Evolutionary conservation across 2,888 invertebrate genomes (phyloP).

Genomic region (Fabriciana adippe): DNA sequence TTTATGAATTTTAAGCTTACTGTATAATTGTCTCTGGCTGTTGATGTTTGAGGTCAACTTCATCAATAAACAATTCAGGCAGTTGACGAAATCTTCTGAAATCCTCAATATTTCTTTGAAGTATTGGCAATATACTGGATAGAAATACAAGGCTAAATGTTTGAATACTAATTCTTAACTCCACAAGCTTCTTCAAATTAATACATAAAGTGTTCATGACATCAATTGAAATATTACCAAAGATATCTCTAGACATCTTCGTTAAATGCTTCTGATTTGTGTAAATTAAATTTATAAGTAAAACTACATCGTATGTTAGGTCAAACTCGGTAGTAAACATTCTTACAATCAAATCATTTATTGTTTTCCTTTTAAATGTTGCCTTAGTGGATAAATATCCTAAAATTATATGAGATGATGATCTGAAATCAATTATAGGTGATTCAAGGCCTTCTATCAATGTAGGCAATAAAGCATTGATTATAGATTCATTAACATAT

Average conservation of each 20-base stretch:
- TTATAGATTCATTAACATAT: conserved; percentile 83
- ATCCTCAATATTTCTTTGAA: conserved; percentile 76
- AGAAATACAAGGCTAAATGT: conserved; percentile 83
- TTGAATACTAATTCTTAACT: conserved; percentile 79
- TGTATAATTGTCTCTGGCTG: conserved; percentile 81
- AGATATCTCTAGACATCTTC: conserved; percentile 75
- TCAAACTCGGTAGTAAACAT: conserved; percentile 65
- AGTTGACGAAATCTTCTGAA: conserved; percentile 75
- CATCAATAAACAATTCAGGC: conserved; percentile 81
- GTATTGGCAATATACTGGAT: conserved; percentile 71
- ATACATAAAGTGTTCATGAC: conserved; percentile 61
- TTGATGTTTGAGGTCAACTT: conserved; percentile 81
- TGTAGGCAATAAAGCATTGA: conserved; percentile 87
- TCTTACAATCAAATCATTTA: conserved; percentile 82
- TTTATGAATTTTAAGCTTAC: conserved; percentile 64
- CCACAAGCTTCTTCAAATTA: conserved; percentile 79
- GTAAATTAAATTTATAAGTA: conserved; percentile 87
- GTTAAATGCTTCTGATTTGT: conserved; percentile 83
- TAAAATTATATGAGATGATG: conserved; percentile 88
- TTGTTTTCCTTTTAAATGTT: conserved; percentile 83
- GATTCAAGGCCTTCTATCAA: conserved; percentile 88
- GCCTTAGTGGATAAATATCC: conserved; percentile 86
- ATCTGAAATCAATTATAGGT: conserved; percentile 85
- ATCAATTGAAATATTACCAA: conserved; percentile 72
- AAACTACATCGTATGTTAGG: conserved; percentile 81